Conservation (phyloP, 2,797 vertebrate genomes). For the Tympanoctomys barrerae region DNA sequence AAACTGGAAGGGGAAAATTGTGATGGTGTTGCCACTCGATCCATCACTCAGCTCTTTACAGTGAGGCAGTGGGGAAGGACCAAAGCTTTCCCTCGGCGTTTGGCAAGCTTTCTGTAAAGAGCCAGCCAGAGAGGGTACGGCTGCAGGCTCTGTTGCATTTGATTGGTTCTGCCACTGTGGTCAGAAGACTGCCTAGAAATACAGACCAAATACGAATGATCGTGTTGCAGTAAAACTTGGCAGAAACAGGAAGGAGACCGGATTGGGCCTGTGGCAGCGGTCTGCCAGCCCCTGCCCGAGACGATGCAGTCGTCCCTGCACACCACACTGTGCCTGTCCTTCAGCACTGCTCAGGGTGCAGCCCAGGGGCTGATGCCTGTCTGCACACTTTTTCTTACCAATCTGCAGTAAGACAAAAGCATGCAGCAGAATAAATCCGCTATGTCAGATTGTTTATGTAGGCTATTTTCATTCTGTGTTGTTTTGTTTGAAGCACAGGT, state of each 20-base stretch:
- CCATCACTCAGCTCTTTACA: neutral
- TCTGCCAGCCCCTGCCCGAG: neutral
- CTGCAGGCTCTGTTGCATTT: neutral
- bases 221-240: neutral
- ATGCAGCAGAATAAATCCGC: neutral
- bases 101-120: neutral
- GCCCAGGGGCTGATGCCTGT: neutral
- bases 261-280: neutral
- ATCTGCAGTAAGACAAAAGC: neutral
- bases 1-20: neutral
- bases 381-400: neutral
- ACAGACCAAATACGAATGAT: neutral
- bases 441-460: neutral
- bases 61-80: neutral
- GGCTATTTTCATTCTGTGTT: neutral
- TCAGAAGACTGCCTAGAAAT: neutral
- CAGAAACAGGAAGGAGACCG: neutral
- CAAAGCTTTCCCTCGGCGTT: neutral
- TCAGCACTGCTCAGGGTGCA: neutral
- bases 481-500: neutral
- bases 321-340: neutral
- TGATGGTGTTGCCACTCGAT: neutral
- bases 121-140: neutral
- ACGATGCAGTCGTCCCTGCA: neutral
- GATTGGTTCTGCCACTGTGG: neutral